Conservation (phyloP, 2,797 vertebrate species). For the Helarctos malayanus region DNA sequence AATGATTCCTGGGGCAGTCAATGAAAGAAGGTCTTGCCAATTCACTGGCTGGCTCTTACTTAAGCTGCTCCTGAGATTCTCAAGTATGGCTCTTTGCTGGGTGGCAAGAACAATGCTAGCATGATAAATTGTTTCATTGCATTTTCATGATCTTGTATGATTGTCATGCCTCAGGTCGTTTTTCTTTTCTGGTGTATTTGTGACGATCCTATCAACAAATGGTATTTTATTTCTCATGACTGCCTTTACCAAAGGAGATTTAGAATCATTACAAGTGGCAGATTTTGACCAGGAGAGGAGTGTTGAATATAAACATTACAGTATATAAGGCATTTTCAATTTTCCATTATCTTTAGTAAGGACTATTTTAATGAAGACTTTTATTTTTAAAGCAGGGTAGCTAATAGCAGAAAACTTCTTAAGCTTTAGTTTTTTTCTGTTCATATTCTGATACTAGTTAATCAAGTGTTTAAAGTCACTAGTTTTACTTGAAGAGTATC, state of each 20-base stretch:
- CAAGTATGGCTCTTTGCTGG: not conserved
- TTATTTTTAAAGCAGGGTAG: not conserved
- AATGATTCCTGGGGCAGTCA: not conserved
- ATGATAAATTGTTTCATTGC: not conserved
- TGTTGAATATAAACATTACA: not conserved
- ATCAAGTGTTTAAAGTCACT: slow-evolving; percentile 32
- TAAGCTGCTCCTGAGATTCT: not conserved
- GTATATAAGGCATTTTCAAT: not conserved
- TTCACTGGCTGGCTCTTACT: not conserved
- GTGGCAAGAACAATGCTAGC: not conserved
- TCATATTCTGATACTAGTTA: not conserved
- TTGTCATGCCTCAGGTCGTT: not conserved
- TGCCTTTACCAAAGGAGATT: not conserved
- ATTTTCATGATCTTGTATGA: not conserved
- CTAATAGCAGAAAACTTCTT: slow-evolving; percentile 14
- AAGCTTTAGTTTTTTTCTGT: not conserved
- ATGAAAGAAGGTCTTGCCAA: not conserved
- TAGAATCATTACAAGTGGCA: not conserved
- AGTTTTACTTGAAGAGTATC: slow-evolving; percentile 18
- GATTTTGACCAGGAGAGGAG: slow-evolving; percentile 32
- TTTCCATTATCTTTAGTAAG: not conserved
- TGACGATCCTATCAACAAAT: not conserved
- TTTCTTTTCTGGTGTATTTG: not conserved
- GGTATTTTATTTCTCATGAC: not conserved
- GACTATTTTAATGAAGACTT: not conserved